Evolutionary conservation across 2,797 vertebrate species (phyloP).

Genomic region (Lates japonicus): DNA sequence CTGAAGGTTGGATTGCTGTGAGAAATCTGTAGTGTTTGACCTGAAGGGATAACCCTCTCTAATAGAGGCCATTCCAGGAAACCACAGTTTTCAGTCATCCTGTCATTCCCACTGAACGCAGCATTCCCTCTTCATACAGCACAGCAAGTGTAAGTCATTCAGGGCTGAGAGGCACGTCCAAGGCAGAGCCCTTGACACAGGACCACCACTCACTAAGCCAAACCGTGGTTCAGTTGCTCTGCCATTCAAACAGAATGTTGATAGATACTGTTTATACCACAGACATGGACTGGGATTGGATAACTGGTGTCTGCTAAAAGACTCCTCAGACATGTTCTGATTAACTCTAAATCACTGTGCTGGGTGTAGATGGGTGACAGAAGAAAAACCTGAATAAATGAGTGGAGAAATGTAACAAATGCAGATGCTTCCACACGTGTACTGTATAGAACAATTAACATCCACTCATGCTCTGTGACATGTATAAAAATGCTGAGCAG

Average conservation of each 20-base stretch:
- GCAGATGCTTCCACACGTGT: background rate
- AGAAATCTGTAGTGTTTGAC: constrained; percentile 10
- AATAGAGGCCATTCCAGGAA: constrained; percentile 17
- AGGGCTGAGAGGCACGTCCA: background rate
- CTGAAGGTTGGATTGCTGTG: background rate
- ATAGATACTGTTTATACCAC: constrained; percentile 6
- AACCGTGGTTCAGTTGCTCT: background rate
- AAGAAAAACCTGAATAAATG: no score
- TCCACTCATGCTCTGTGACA: no score
- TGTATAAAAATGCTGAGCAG: no score
- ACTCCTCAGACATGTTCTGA: background rate
- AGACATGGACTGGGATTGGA: background rate
- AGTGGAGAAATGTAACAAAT: no score
- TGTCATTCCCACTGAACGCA: constrained; percentile 41
- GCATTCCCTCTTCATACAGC: constrained; percentile 27
- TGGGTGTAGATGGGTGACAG: no score
- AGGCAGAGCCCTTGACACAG: background rate
- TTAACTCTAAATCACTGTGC: background rate
- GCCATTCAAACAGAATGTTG: constrained; percentile 12
- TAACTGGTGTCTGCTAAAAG: background rate
- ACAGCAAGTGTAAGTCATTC: constrained; percentile 13
- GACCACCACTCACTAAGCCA: background rate
- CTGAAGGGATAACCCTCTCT: constrained; percentile 10
- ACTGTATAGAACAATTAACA: no score
- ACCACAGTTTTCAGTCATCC: constrained; percentile 30